Conservation (phyloP, 2,113 vertebrate species). For the Octodon degus region DNA sequence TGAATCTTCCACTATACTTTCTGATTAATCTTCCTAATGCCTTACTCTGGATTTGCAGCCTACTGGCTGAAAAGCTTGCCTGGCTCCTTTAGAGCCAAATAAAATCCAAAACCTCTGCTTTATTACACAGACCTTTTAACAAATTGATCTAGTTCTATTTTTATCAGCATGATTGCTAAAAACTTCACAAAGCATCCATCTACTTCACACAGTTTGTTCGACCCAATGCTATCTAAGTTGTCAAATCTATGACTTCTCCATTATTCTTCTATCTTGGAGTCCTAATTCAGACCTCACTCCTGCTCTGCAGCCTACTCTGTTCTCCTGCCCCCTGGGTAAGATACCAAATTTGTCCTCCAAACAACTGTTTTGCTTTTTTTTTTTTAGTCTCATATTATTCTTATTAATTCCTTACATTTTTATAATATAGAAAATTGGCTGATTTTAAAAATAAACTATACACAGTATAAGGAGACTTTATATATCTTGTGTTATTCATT, state of each 20-base stretch:
- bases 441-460: neutral
- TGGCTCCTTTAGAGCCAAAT: neutral
- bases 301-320: neutral
- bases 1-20: neutral
- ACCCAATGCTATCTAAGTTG: neutral
- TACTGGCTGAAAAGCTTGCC: neutral
- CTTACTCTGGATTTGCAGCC: neutral
- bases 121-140: neutral
- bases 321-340: neutral
- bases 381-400: neutral
- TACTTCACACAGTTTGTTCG: neutral
- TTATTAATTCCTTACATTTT: neutral
- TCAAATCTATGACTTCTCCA: neutral
- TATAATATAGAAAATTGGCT: neutral
- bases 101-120: neutral
- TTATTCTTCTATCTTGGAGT: neutral
- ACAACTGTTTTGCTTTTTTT: neutral
- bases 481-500: neutral
- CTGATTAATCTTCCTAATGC: neutral
- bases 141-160: neutral
- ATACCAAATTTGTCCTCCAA: neutral
- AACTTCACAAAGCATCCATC: neutral
- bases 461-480: neutral
- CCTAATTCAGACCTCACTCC: neutral
- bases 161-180: neutral